A percentile compares a stretch with the other conserved stretches of the same genome.
Evolutionary conservation across 2,888 invertebrate species (phyloP).

Genomic region (Antheraea assamensis): DNA sequence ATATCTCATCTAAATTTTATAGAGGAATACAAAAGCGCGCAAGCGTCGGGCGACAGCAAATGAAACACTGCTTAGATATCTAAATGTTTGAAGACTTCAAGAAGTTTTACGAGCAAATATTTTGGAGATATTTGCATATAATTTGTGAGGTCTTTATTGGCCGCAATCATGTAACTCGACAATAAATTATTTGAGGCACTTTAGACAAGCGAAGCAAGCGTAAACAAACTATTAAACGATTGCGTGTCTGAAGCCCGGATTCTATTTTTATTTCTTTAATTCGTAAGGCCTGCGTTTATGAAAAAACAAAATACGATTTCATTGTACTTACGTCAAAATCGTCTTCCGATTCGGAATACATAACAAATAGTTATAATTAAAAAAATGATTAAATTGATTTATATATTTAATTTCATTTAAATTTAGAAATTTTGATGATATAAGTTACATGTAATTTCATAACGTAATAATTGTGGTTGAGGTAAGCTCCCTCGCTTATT

Average conservation of each 20-base stretch:
- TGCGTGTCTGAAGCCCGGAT: constrained; percentile 61
- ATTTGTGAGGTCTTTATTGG: constrained; percentile 72
- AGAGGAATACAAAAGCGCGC: constrained; percentile 56
- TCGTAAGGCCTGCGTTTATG: constrained; percentile 38
- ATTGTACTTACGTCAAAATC: constrained; percentile 60
- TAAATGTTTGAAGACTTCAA: constrained; percentile 54
- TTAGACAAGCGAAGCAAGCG: constrained; percentile 68
- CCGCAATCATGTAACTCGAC: constrained; percentile 71
- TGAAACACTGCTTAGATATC: constrained; percentile 62
- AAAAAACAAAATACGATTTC: constrained; percentile 36
- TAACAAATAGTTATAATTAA: constrained; percentile 17
- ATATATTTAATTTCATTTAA: neutral
- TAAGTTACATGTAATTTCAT: neutral
- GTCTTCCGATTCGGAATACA: constrained; percentile 39
- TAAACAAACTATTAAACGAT: constrained; percentile 72
- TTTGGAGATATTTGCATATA: constrained; percentile 71
- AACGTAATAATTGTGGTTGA: neutral
- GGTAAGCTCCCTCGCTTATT: neutral
- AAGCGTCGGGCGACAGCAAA: constrained; percentile 58
- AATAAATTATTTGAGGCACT: constrained; percentile 71
- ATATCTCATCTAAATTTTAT: constrained; percentile 31
- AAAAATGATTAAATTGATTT: neutral
- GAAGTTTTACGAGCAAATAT: constrained; percentile 67
- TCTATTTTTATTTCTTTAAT: constrained; percentile 52
- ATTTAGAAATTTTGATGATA: no score